These are phyloP conservation scores for Sesamia nonagrioides DNA, from an alignment of 1,140 invertebrate species.

Conservation along the genomic window DNA sequence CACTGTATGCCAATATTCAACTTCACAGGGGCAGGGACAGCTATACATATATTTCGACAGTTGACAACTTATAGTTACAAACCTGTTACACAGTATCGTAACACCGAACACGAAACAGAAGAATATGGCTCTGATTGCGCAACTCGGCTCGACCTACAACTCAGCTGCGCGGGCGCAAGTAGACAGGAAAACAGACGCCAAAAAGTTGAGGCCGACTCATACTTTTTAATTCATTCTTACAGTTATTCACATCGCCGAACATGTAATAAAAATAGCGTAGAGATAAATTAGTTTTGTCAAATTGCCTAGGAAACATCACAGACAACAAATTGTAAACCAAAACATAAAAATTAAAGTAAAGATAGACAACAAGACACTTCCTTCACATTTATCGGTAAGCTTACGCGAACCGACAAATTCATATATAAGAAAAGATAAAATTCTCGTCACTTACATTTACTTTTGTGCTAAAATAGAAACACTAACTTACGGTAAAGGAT, in stretches of 20 bases:
- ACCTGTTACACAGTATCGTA: slow-evolving; percentile 30
- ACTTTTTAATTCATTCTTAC: slow-evolving; percentile 35
- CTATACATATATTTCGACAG: slow-evolving; percentile 3
- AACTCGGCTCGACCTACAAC: slow-evolving; percentile 49
- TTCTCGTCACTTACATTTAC: slow-evolving; percentile 42
- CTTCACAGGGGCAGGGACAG: background rate
- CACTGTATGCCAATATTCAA: slow-evolving; percentile 10
- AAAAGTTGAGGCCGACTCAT: slow-evolving; percentile 37
- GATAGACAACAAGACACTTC: slow-evolving; percentile 3
- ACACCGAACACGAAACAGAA: slow-evolving; percentile 28
- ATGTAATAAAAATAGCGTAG: background rate
- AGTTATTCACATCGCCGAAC: background rate
- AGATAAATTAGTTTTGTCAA: background rate
- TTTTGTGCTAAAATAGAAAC: slow-evolving; percentile 43
- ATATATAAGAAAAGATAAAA: slow-evolving; percentile 40
- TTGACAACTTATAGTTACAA: slow-evolving; percentile 22
- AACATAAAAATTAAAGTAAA: slow-evolving; percentile 10
- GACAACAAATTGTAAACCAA: background rate
- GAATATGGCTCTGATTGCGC: slow-evolving; percentile 45
- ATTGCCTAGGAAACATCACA: background rate
- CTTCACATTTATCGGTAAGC: background rate
- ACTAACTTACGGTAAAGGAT: slow-evolving; percentile 33
- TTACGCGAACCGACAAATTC: slow-evolving; percentile 18
- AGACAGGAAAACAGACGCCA: slow-evolving; percentile 49
- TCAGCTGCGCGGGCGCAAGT: slow-evolving; percentile 43